phyloP scores from a whole-genome alignment of 92 coral and sea anemone genomes.

The Nematostella vectensis region DNA sequence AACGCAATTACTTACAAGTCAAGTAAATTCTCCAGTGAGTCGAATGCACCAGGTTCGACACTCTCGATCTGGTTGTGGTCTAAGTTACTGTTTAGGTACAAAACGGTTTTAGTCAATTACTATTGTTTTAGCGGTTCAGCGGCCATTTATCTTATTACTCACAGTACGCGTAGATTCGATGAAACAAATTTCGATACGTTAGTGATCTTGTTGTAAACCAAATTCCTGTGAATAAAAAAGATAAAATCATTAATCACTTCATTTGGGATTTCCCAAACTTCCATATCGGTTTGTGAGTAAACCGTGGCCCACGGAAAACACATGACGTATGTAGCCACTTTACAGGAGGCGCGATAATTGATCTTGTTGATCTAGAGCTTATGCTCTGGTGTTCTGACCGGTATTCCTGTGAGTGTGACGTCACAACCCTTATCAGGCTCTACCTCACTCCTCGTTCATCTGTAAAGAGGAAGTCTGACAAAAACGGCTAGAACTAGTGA shows the following conservation, averaged over 20 bases:
- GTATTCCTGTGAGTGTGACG: no score
- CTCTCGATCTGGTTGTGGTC: conserved; percentile 23
- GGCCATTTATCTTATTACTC: neutral
- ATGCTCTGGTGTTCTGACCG: no score
- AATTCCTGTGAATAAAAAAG: neutral
- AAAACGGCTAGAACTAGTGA: no score
- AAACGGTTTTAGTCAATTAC: neutral
- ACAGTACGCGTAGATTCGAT: conserved; percentile 1
- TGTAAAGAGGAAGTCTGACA: neutral
- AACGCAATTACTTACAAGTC: conserved; percentile 59
- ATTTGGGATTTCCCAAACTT: no score
- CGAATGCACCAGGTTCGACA: conserved; percentile 58
- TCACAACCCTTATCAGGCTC: no score
- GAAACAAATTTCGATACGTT: conserved; percentile 12
- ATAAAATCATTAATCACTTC: no score
- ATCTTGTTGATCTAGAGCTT: no score
- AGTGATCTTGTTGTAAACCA: conserved; percentile 5
- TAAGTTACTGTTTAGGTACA: conserved; percentile 13
- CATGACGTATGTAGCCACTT: no score
- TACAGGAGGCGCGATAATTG: no score
- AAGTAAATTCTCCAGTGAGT: conserved; percentile 26
- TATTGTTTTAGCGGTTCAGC: neutral
- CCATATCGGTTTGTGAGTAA: no score
- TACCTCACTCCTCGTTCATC: neutral
- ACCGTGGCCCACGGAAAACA: no score